Conservation (phyloP, 2,797 vertebrate genomes). For the Falco concolor region DNA sequence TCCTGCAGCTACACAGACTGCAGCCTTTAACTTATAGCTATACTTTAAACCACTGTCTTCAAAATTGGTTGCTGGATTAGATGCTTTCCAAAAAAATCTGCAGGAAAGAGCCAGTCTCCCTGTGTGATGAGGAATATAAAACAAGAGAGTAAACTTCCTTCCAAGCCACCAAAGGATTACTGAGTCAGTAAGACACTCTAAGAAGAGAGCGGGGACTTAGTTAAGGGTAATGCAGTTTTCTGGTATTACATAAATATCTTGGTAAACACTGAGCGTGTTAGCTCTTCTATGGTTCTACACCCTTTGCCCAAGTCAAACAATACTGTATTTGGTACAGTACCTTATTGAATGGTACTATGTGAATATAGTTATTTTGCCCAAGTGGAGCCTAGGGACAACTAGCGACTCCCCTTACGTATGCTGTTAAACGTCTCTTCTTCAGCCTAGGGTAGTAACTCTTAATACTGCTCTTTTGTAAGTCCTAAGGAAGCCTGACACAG, state of each 20-base stretch:
- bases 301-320: neutral
- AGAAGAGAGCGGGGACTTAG: neutral
- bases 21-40: neutral
- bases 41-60: neutral
- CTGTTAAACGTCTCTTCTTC: neutral
- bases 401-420: neutral
- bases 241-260: neutral
- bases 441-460: neutral
- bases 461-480: neutral
- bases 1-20: neutral
- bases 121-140: neutral
- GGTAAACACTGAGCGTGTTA: neutral
- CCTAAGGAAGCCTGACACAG: neutral
- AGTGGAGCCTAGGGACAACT: neutral
- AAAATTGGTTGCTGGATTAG: neutral
- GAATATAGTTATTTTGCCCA: neutral
- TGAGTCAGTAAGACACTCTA: neutral
- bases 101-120: neutral
- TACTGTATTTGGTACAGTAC: neutral
- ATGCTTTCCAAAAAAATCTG: neutral
- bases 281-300: neutral
- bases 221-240: neutral
- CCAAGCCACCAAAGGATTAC: neutral
- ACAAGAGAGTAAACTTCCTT: neutral
- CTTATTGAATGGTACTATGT: neutral